Evolutionary conservation across 2,888 invertebrate species (phyloP).

Genomic region (Clivina fossor): DNA sequence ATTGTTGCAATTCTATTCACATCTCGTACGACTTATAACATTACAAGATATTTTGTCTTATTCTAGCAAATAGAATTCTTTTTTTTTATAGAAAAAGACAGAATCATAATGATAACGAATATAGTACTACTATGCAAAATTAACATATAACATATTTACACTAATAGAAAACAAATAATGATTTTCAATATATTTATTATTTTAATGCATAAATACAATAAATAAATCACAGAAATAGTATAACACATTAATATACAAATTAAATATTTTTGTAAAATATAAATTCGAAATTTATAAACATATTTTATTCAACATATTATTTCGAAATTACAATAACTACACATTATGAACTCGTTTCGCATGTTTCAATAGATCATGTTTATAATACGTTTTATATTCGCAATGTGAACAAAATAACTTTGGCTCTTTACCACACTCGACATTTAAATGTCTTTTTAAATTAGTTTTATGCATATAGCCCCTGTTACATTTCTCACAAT

Average conservation of each 20-base stretch:
- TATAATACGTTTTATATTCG: slow-evolving; percentile 36
- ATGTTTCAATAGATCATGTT: slow-evolving; percentile 7
- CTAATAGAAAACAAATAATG: background rate
- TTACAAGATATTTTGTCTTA: too few relatives aligned
- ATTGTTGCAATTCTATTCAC: too few relatives aligned
- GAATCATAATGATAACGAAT: too few relatives aligned
- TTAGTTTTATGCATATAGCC: slow-evolving; percentile 10
- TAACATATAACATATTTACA: too few relatives aligned
- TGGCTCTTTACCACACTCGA: slow-evolving; percentile 50
- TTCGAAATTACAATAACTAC: background rate
- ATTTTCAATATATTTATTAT: background rate
- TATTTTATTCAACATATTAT: slow-evolving; percentile 3
- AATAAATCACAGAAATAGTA: too few relatives aligned
- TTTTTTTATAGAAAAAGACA: too few relatives aligned
- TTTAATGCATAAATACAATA: background rate
- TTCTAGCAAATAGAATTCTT: too few relatives aligned
- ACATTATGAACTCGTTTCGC: background rate
- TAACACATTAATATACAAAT: too few relatives aligned
- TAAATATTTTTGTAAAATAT: too few relatives aligned
- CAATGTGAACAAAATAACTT: slow-evolving; percentile 52
- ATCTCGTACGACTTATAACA: too few relatives aligned
- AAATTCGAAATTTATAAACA: too few relatives aligned
- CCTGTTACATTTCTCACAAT: slow-evolving; percentile 7
- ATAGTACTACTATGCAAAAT: too few relatives aligned
- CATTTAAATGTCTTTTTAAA: slow-evolving; percentile 46